Base-by-base conservation (phyloP, 2,888 invertebrate species). In the Folsomia manolachei region DNA sequence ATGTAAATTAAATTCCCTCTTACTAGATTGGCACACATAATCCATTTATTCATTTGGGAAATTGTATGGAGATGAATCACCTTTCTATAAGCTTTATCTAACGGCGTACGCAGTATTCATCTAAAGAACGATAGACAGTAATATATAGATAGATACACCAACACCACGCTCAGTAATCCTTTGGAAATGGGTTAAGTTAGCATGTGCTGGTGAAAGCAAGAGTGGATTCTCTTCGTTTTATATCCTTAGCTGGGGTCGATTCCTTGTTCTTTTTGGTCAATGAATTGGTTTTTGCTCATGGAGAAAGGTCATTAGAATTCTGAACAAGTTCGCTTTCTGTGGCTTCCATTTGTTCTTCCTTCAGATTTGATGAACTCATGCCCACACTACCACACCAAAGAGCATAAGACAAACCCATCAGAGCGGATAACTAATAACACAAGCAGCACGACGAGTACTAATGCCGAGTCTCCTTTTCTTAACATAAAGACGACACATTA, bases 271-370 rank as follows among this genome's bases (percentile, higher is more conserved):
- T 62, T 62, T 7, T 24, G 23, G 24, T 62, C 14, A 2, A 62
- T 21, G 27, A 14, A 25, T 63, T 27, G n/a, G 27, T 63, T 63
- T n/a, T n/a, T 27, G 27, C 26, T 2, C 9, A 4, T 24, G 27
- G 63, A 27, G 27, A 25, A 63, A 63, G 27, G n/a, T 63, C 52
- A 66, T 66, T 51, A 66, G 65, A 52, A 66, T 66, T 66, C 65
- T 24, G 51, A 18, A 52, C 65, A 4, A 66, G 65, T 66, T 24
- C 65, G 39, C 21, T 52, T 27, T 66, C 65, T 7, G 63, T 63
- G 63, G 27, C 52, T 66, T 66, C 27, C 65, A 66, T 66, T 66
- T 66, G 65, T 66, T 66, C 65, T 26, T 64, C 27, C 64, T 66
- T 51, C 52, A 66, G 65, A 66, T 66, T 66, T 66, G 65, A 66